Conservation (phyloP, 2,113 vertebrate genomes). For the Urocitellus parryii region DNA sequence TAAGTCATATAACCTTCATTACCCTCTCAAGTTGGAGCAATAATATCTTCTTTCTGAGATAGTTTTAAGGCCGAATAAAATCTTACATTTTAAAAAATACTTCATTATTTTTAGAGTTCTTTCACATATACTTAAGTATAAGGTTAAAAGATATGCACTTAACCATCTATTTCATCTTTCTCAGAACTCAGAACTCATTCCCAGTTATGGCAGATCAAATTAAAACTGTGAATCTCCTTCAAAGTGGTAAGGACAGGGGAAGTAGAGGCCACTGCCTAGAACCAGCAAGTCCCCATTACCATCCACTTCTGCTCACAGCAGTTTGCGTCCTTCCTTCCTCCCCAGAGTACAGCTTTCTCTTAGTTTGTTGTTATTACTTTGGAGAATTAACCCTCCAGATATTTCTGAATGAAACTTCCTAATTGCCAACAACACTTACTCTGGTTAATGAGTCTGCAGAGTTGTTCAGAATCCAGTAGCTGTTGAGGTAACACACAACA, state of each 20-base stretch:
- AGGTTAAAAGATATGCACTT: neutral
- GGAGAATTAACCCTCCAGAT: slow-evolving; percentile 50
- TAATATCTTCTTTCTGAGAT: neutral
- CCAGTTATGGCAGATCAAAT: neutral
- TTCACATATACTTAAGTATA: neutral
- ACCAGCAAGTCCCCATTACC: neutral
- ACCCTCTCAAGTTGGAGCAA: neutral
- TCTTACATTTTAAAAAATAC: neutral
- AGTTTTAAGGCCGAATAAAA: neutral
- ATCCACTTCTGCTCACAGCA: slow-evolving; percentile 39
- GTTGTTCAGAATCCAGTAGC: neutral
- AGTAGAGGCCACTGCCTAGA: neutral
- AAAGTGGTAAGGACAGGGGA: neutral
- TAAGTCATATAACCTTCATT: neutral
- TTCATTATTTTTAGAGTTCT: neutral
- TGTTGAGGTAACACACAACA: no score
- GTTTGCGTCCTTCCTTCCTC: slow-evolving; percentile 39
- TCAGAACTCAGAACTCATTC: slow-evolving; percentile 18
- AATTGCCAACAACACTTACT: slow-evolving; percentile 65
- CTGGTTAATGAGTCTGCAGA: slow-evolving; percentile 57
- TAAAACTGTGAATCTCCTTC: slow-evolving; percentile 28
- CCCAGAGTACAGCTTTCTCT: neutral
- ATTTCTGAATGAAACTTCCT: slow-evolving; percentile 60
- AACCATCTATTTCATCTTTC: neutral
- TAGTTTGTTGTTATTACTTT: neutral